Conservation (phyloP, 2,888 invertebrate species). For the Augiades crinisus region DNA sequence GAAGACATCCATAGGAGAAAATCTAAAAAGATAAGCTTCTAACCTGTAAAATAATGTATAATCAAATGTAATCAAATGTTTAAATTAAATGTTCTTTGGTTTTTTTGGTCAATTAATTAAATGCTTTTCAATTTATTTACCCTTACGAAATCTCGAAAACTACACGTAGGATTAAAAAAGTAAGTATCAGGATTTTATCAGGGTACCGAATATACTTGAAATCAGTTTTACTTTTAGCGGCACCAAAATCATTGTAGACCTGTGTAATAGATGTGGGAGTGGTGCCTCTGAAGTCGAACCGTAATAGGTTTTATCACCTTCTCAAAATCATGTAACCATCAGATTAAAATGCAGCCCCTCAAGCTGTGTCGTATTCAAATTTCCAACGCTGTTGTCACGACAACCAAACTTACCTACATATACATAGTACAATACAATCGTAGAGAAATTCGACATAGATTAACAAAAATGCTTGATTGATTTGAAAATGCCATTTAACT, state of each 20-base stretch:
- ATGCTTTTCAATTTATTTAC: background rate
- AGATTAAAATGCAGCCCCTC: too few species aligned
- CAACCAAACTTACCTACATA: too few species aligned
- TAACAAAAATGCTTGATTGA: too few species aligned
- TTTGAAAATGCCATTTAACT: too few species aligned
- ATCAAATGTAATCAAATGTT: conserved; percentile 1
- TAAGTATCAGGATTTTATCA: conserved; percentile 4
- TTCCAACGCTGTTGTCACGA: too few species aligned
- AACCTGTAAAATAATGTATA: conserved; percentile 6
- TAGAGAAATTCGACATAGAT: too few species aligned
- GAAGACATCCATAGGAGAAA: background rate
- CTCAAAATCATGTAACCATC: too few species aligned
- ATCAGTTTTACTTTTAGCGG: background rate
- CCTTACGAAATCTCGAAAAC: conserved; percentile 1
- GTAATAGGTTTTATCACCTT: too few species aligned
- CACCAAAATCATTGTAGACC: background rate
- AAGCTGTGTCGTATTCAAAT: too few species aligned
- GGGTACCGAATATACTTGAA: background rate
- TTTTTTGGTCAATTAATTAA: background rate
- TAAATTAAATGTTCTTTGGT: background rate
- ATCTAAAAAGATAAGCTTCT: background rate
- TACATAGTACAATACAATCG: too few species aligned
- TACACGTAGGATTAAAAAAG: conserved; percentile 8
- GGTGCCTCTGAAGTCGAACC: too few species aligned
- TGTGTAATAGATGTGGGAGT: background rate